Evolutionary conservation across 2,888 invertebrate species (phyloP).

Genomic region (Sturmia bella): DNA sequence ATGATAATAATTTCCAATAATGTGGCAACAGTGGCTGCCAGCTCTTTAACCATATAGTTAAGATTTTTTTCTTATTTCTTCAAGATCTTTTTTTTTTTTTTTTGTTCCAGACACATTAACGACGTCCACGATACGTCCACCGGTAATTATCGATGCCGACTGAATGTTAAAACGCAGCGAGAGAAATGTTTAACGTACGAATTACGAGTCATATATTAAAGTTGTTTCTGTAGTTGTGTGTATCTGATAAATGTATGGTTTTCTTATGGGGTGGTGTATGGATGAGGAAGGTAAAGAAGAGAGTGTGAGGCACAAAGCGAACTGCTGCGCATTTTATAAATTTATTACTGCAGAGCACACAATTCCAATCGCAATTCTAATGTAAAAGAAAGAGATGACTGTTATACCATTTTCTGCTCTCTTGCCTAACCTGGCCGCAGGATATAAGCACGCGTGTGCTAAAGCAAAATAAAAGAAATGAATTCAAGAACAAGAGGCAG

Average conservation of each 20-base stretch:
- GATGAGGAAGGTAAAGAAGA: conserved; percentile 67
- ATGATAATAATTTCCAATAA: conserved; percentile 68
- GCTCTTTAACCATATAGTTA: conserved; percentile 59
- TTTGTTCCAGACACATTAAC: conserved; percentile 63
- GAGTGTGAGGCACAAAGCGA: conserved; percentile 70
- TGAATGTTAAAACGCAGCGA: conserved; percentile 80
- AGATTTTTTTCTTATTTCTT: conserved; percentile 51
- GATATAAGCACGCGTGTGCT: conserved; percentile 67
- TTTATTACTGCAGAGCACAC: conserved; percentile 43
- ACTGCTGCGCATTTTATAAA: conserved; percentile 70
- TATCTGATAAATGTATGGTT: conserved; percentile 42
- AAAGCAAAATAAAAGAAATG: conserved; percentile 21
- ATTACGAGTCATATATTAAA: conserved; percentile 61
- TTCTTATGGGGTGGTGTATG: conserved; percentile 57
- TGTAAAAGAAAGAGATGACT: conserved; percentile 53
- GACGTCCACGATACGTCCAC: conserved; percentile 78
- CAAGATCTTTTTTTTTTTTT: conserved; percentile 50
- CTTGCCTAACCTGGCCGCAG: conserved; percentile 60
- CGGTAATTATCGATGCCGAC: conserved; percentile 82
- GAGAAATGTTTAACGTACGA: conserved; percentile 74
- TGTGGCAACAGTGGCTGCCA: conserved; percentile 70
- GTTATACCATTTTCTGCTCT: conserved; percentile 41
- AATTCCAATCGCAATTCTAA: conserved; percentile 25
- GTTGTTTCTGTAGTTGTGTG: conserved; percentile 46
- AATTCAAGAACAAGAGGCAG: conserved; percentile 10